Base-by-base conservation (phyloP, 1,140 invertebrate genomes). In the Lasioglossum baleicum region DNA sequence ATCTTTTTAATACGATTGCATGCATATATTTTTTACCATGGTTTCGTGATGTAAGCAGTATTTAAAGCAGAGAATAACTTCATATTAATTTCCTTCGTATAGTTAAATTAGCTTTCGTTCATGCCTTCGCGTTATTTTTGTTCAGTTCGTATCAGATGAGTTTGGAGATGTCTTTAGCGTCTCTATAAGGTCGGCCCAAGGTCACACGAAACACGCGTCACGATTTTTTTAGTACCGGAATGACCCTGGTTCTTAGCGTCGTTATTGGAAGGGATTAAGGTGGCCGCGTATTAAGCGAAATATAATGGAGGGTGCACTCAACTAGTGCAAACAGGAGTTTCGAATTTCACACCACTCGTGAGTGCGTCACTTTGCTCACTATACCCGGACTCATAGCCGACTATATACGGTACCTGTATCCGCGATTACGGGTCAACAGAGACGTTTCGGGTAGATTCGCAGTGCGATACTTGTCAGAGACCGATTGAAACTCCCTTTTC, bases 381-480 rank as follows among this genome's bases (percentile, higher is more conserved):
- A 58, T 6, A 4, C 51, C 17, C 51, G 44, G 11, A 17, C 17
- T n/a, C 20, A 20, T 8, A 5, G 8, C 20, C 7, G 17, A n/a
- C 17, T 58, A 44, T 58, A 44, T 22, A n/a, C 13, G 7, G 40
- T 79, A 84, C 83, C 70, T 84, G 42, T 84, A 84, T 60, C 82
- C 82, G 35, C 82, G 77, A 44, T 84, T 84, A 11, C 82, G 83
- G n/a, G 77, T 76, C 11, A 84, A 56, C 44, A 84, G 20, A 22
- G 82, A 76, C 1, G 72, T 72, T 2, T 84, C 83, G 2, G 72
- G 77, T 20, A 74, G 56, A 10, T 84, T 83, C 15, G 74, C 48
- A 2, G 67, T 63, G 15, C 82, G 83, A 20, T 72, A 81, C 17
- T 84, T 84, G 7, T 84, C 72, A 0, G 77, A 60, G 64, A 77